Base-by-base conservation (phyloP, 1,140 invertebrate genomes). In the Holcopasites calliopsidis region DNA sequence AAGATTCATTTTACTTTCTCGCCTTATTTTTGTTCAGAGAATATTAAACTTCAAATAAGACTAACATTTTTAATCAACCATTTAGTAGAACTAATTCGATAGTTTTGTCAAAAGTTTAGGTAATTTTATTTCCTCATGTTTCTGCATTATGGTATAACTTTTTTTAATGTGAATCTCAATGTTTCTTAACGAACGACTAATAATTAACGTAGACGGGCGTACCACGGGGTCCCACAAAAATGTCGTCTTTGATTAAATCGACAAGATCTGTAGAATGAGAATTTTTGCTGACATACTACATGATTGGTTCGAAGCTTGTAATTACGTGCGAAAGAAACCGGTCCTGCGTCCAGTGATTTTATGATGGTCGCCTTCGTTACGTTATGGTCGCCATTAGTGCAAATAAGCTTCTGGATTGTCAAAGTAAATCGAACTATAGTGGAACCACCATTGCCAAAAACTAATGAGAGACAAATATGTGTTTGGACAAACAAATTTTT, bases 271-370 rank as follows among this genome's bases (percentile, higher is more conserved):
- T 21, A 54, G 69, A 49, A 65, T 55, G 57, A 18, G 64, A 40
- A 75, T 78, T 82, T 83, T 82, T 66, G 70, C 81, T 21, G 11
- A 65, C 79, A 75, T 69, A 66, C 64, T 57, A 64, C 52, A 49
- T 60, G 80, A 83, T 82, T 75, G 80, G 71, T 79, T 66, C 80
- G 71, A 76, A 68, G 76, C 81, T 83, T 82, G 64, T 83, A 83
- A 83, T 82, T 83, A 83, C 80, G 80, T 42, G 50, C 26, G 31
- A 55, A 82, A 72, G 76, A 79, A 83, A 83, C 81, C 81, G 81
- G 81, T 83, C 81, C 42, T 47, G 76, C 49, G 75, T 33, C 60
- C 77, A 64, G 38, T 50, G 79, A 73, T 82, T 82, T 82, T 75
- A 79, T 65, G 80, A 82, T 75, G 80, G 72, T 82, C 81, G 80